Conservation (phyloP, 2,113 vertebrate species). For the Promerops cafer region DNA sequence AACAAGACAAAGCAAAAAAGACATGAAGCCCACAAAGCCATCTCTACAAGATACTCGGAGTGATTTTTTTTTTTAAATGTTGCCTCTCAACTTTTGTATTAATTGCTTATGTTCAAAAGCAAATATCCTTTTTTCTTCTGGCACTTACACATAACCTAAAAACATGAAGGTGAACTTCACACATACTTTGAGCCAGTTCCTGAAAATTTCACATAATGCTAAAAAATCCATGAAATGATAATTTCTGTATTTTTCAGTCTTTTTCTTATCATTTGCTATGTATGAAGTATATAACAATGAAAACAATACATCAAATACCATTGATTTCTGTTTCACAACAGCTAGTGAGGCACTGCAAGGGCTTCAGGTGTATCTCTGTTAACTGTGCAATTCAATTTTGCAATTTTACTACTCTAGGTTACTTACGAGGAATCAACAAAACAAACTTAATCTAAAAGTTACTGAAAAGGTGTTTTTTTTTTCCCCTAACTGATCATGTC, state of each 20-base stretch:
- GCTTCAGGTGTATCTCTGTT: neutral
- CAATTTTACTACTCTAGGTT: neutral
- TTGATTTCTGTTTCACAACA: neutral
- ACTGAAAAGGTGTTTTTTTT: neutral
- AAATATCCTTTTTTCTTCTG: neutral
- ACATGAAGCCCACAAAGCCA: fast-evolving
- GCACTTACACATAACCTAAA: neutral
- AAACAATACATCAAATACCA: neutral
- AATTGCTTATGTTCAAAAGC: neutral
- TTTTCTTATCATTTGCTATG: neutral
- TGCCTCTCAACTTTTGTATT: neutral
- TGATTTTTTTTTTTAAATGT: neutral
- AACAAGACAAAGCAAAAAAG: neutral
- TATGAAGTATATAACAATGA: neutral
- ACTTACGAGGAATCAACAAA: neutral
- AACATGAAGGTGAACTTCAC: neutral
- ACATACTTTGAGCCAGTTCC: neutral
- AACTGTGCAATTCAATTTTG: neutral
- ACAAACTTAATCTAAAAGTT: neutral
- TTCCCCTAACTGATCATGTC: neutral
- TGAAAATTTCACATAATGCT: neutral
- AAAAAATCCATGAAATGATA: neutral
- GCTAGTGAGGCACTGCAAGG: neutral
- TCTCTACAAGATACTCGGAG: neutral
- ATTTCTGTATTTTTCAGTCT: neutral